These are phyloP conservation scores for Lucifuga dentata DNA, from an alignment of 2,113 vertebrate species.

Conservation along the genomic window DNA sequence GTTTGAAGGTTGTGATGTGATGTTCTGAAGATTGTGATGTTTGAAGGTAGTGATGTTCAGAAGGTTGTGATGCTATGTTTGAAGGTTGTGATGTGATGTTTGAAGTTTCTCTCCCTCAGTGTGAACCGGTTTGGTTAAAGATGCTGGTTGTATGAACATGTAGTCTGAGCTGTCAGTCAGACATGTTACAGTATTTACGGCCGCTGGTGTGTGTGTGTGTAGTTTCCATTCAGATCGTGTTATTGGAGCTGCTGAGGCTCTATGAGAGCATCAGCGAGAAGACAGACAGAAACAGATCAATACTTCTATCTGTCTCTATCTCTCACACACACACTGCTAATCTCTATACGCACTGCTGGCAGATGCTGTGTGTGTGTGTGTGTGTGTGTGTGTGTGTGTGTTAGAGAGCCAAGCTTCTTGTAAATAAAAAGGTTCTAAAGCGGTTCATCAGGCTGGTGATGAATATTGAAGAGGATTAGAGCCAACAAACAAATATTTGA, in stretches of 20 bases:
- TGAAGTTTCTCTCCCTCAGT: too few relatives aligned
- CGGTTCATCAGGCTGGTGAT: background rate
- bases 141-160: constrained; percentile 20
- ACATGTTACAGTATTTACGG: constrained; percentile 9
- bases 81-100: too few relatives aligned
- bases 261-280: constrained; percentile 42
- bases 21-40: too few relatives aligned
- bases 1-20: too few relatives aligned
- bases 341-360: too few relatives aligned
- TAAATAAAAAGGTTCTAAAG: constrained; percentile 8
- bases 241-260: constrained; percentile 43
- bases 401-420: background rate
- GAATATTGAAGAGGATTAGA: too few relatives aligned
- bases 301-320: constrained; percentile 31
- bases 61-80: too few relatives aligned
- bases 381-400: too few relatives aligned
- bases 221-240: constrained; percentile 50
- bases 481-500: too few relatives aligned
- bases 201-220: constrained; percentile 32
- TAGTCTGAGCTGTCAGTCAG: constrained; percentile 46
- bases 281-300: constrained; percentile 63
- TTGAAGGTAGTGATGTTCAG: too few relatives aligned
- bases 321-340: constrained; percentile 25
- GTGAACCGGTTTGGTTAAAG: too few relatives aligned
- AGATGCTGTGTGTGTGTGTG: too few relatives aligned